Conservation (phyloP, 23 tunicate genomes). For the Corella eumyota region DNA sequence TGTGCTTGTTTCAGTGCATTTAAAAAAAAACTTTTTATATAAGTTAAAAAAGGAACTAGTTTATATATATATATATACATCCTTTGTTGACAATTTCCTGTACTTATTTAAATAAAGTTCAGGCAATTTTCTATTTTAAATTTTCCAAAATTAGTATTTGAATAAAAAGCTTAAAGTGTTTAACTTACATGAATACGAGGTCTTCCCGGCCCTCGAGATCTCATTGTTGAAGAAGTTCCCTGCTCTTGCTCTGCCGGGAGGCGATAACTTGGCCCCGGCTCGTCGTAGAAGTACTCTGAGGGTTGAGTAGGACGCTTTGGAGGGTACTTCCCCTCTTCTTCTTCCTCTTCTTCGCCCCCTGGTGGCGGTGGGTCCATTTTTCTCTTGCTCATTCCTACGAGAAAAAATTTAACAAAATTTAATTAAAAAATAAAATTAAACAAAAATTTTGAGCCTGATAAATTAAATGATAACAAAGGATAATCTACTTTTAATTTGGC, state of each 20-base stretch:
- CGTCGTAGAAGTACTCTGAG: slow-evolving; percentile 1
- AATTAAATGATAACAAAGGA: too few relatives aligned
- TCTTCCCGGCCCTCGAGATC: slow-evolving; percentile 69
- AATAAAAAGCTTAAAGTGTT: not conserved
- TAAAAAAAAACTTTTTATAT: too few relatives aligned
- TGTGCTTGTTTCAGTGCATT: too few relatives aligned
- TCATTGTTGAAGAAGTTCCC: slow-evolving; percentile 4
- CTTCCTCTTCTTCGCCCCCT: slow-evolving; percentile 20
- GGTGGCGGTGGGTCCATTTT: slow-evolving; percentile 9
- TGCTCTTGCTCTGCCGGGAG: not conserved
- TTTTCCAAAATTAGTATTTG: not conserved
- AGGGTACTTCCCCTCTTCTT: slow-evolving; percentile 6
- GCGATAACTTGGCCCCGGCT: slow-evolving; percentile 29
- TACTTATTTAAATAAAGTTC: too few relatives aligned
- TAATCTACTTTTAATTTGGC: too few relatives aligned
- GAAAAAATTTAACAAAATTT: not conserved
- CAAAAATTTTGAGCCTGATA: too few relatives aligned
- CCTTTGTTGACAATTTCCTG: too few relatives aligned
- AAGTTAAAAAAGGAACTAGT: too few relatives aligned
- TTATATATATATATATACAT: too few relatives aligned
- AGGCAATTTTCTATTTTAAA: not conserved
- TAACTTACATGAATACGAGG: slow-evolving; percentile 67
- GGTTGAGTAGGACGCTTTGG: not conserved
- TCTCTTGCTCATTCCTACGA: slow-evolving; percentile 34
- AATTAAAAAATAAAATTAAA: too few relatives aligned